phyloP scores from a whole-genome alignment of 2,797 vertebrate genomes.

The Neosilurus hyrtlii region DNA sequence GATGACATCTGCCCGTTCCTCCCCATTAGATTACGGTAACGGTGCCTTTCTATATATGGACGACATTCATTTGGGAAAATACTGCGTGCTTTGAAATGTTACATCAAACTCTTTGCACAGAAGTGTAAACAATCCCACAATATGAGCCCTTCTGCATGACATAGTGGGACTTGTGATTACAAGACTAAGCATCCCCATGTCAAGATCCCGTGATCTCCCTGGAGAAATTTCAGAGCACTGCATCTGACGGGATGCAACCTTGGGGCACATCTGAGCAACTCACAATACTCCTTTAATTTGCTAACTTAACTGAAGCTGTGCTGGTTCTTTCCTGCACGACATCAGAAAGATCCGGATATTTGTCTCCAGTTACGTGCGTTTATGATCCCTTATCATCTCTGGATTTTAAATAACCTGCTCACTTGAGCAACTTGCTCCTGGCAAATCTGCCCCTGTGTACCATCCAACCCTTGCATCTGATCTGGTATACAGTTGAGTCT shows the following conservation, averaged over 20 bases:
- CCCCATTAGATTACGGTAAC: neutral
- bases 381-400: neutral
- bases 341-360: neutral
- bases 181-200: neutral
- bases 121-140: neutral
- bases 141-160: neutral
- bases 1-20: neutral
- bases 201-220: constrained; percentile 3
- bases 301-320: neutral
- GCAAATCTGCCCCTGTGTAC: neutral
- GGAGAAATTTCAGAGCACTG: neutral
- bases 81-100: neutral
- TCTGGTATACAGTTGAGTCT: neutral
- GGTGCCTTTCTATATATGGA: neutral
- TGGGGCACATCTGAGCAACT: neutral
- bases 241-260: neutral
- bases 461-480: neutral
- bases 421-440: neutral
- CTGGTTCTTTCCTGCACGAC: neutral
- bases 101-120: neutral
- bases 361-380: neutral
- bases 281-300: neutral
- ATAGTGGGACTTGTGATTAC: neutral
- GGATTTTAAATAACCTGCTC: neutral
- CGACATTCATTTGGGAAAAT: neutral